A percentile compares a stretch with the other conserved stretches of the same genome.
These are phyloP conservation scores for Mustela nigripes DNA, from an alignment of 2,113 vertebrate species.

Conservation along the genomic window DNA sequence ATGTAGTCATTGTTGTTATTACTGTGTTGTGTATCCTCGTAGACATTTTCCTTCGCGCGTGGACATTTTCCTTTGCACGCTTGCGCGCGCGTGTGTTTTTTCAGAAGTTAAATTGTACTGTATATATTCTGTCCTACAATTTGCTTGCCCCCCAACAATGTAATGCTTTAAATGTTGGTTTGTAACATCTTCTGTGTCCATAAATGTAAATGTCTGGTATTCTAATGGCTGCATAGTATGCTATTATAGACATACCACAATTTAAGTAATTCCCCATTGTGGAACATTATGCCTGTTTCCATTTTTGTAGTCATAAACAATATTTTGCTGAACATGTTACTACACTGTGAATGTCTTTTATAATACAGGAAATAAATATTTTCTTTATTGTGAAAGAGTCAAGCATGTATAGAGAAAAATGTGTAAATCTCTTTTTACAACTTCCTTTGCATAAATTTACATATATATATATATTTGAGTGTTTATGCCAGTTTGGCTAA, in stretches of 20 bases:
- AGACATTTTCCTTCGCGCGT: not conserved
- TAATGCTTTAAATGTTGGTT: not conserved
- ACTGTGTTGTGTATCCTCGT: not conserved
- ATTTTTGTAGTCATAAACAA: not conserved
- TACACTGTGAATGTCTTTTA: not conserved
- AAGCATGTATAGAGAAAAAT: not conserved
- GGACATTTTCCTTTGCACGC: not conserved
- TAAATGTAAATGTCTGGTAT: not conserved
- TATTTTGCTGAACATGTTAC: not conserved
- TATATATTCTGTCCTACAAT: not conserved
- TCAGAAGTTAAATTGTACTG: not conserved
- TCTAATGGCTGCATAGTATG: not conserved
- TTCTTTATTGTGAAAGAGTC: slow-evolving; percentile 6
- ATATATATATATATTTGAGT: not conserved
- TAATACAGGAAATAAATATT: not conserved
- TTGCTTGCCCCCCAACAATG: not conserved
- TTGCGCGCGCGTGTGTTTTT: not conserved
- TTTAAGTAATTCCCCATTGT: not conserved
- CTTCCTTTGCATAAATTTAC: not conserved
- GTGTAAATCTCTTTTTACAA: not conserved
- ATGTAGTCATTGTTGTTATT: not conserved
- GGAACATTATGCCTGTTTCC: slow-evolving; percentile 10
- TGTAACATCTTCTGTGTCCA: not conserved
- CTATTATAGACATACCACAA: not conserved
- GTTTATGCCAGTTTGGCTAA: not conserved